phyloP scores from a whole-genome alignment of 2,888 invertebrate genomes.

The Stomorhina lunata region DNA sequence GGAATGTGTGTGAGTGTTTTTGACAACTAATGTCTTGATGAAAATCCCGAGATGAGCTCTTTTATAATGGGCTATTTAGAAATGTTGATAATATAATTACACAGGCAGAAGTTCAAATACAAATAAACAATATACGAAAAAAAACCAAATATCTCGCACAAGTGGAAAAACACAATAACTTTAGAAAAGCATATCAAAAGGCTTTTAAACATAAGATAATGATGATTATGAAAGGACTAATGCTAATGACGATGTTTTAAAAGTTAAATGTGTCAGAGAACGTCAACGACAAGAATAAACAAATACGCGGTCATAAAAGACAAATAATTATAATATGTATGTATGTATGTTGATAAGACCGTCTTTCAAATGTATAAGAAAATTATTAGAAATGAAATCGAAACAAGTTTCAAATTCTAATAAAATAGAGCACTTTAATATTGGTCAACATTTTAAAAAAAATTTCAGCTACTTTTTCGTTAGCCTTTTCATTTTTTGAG shows the following conservation, averaged over 20 bases:
- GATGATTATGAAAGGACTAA: not conserved
- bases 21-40: slow-evolving; percentile 22
- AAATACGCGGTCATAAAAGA: slow-evolving; percentile 16
- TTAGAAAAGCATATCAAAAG: not conserved
- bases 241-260: not conserved
- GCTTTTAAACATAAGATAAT: not conserved
- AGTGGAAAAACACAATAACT: not conserved
- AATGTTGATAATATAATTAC: slow-evolving; percentile 37
- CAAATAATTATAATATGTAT: slow-evolving; percentile 24
- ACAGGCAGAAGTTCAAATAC: not conserved
- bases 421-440: no score
- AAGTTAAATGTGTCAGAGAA: not conserved
- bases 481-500: no score
- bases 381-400: no score
- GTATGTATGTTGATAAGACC: not conserved
- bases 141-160: no score
- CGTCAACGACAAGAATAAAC: slow-evolving; percentile 6
- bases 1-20: not conserved
- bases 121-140: no score
- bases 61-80: slow-evolving; percentile 28
- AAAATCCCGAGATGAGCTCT: slow-evolving; percentile 16
- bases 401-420: no score
- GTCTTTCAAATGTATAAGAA: no score
- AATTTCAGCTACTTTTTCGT: no score
- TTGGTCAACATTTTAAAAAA: no score